phyloP scores from a whole-genome alignment of 2,888 invertebrate genomes.

The Resseliella maxima region DNA sequence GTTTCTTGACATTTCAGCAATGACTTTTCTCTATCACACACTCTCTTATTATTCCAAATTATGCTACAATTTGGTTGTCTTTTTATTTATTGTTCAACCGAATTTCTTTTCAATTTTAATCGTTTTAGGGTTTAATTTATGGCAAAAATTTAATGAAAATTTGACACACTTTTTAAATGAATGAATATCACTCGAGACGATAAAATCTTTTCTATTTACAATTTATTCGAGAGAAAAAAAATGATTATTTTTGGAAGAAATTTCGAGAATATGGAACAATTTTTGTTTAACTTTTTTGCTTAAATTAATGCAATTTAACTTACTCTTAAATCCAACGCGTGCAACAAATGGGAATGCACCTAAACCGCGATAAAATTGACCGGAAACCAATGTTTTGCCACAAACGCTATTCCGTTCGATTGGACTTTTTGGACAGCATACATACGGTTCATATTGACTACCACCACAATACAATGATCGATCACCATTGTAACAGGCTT shows the following conservation, averaged over 20 bases:
- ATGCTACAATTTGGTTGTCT: not conserved
- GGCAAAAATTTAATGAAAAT: not conserved
- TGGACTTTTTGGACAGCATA: slow-evolving; percentile 67
- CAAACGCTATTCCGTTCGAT: slow-evolving; percentile 70
- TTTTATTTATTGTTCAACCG: not conserved
- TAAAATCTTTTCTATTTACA: too few relatives aligned
- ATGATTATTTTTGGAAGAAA: too few relatives aligned
- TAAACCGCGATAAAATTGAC: slow-evolving; percentile 74
- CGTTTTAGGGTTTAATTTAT: not conserved
- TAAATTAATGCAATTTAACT: too few relatives aligned
- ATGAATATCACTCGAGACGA: not conserved
- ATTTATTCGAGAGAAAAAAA: not conserved
- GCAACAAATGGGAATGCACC: slow-evolving; percentile 83
- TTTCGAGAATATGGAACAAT: slow-evolving; percentile 6
- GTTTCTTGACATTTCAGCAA: not conserved
- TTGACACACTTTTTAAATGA: not conserved
- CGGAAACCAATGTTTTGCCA: slow-evolving; percentile 75
- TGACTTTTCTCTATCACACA: not conserved
- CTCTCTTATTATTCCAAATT: not conserved
- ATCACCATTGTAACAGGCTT: slow-evolving; percentile 67
- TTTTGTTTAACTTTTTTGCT: too few relatives aligned
- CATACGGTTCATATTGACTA: slow-evolving; percentile 66
- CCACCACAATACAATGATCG: slow-evolving; percentile 66
- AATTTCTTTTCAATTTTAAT: slow-evolving; percentile 42
- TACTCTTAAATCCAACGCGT: slow-evolving; percentile 81